Percentiles rank a stretch among this genome's conserved stretches.
Evolutionary conservation across 2,888 invertebrate genomes (phyloP).

Genomic region (Drymonia ruficornis): DNA sequence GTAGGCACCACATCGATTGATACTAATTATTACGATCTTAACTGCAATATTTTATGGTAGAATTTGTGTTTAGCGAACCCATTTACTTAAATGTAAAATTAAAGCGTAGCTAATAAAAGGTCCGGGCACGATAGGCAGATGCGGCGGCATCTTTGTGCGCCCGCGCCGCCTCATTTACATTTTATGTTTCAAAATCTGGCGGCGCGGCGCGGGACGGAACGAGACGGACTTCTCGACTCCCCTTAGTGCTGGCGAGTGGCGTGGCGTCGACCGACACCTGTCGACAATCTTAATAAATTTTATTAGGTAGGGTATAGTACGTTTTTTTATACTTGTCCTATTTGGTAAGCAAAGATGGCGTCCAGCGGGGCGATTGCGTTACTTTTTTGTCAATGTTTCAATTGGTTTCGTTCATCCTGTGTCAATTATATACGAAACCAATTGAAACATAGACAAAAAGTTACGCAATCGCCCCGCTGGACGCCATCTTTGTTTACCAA

Average conservation of each 20-base stretch:
- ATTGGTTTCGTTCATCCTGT: too few species aligned
- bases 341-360: too few species aligned
- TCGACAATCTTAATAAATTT: slow-evolving; percentile 43
- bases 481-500: too few species aligned
- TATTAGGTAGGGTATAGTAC: background rate
- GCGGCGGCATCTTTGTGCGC: slow-evolving; percentile 61
- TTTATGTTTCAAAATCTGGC: slow-evolving; percentile 71
- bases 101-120: slow-evolving; percentile 68
- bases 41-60: slow-evolving; percentile 49
- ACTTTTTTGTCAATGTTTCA: too few species aligned
- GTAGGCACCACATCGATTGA: background rate
- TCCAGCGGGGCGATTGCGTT: too few species aligned
- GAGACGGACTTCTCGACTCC: slow-evolving; percentile 48
- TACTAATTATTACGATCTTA: slow-evolving; percentile 25
- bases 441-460: too few species aligned
- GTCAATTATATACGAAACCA: too few species aligned
- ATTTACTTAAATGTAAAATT: slow-evolving; percentile 55
- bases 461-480: too few species aligned
- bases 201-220: slow-evolving; percentile 41
- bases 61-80: slow-evolving; percentile 37
- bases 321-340: too few species aligned
- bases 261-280: slow-evolving; percentile 41
- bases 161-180: slow-evolving; percentile 69
- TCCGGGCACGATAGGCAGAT: slow-evolving; percentile 55
- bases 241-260: slow-evolving; percentile 55